Evolutionary conservation across 2,113 vertebrate species (phyloP), one percentile per base, ranked within the genome.

Genomic region (Ctenomys sociabilis): DNA sequence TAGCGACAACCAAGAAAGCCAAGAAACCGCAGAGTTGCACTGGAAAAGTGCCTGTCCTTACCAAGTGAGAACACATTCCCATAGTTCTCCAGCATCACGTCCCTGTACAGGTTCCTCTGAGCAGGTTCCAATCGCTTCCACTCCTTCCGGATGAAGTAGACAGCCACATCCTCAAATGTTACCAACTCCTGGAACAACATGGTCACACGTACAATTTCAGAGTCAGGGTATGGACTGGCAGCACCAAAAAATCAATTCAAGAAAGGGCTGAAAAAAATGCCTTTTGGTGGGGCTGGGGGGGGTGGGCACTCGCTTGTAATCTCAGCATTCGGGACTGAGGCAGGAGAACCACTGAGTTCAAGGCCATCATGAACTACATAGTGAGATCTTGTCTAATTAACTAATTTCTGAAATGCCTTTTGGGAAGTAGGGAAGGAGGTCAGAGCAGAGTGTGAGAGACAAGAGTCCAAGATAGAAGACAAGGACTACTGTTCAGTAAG

Each of bases 1-100:
- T 80, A 90, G 17, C 37, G 86, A 66, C 43, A 86, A 92, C n/a
- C 35, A 54, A 86, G 21, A 43, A 91, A 84, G 90, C 43, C 68
- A 8, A 77, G 49, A 57, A 49, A 81, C 5, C 32, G 12, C 40
- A 70, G 40, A 89, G 43, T 40, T 85, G 40, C 82, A 57, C 14
- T 28, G 82, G 59, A 30, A 52, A 68, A 63, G 26, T 0, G 0
- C 24, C 30, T 7, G 72, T 85, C 52, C 97, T 96, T 96, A 98
- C 98, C 98, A 80, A 95, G 91, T 0, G 96, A 97, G 86, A 97
- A 96, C 70, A 98, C 97, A 1, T 97, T 97, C 21, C 97, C 85
- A 0, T 98, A 98, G 54, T 98, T 98, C 91, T 98, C 97, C 91
- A 98, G 94, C 97, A 98, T 98, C 94, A 97, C 97, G 7, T 97